Evolutionary conservation across 92 coral and sea anemone species (phyloP).

Genomic region (Heliopora coerulea): DNA sequence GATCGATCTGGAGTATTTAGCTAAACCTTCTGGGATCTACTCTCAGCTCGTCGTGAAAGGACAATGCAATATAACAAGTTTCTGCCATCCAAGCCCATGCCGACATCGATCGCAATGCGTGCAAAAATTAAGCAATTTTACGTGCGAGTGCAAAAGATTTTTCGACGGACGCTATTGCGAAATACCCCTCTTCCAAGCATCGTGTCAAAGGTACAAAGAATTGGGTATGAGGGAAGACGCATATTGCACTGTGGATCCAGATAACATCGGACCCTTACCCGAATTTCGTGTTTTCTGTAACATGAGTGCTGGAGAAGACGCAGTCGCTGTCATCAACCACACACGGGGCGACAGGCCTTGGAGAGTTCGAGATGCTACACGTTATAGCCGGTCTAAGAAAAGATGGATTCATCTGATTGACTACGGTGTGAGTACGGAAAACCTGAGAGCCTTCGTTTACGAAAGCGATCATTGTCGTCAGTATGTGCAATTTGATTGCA

Average conservation of each 20-base stretch:
- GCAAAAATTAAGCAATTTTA: slow-evolving; percentile 62
- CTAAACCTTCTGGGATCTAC: slow-evolving; percentile 48
- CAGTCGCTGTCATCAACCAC: slow-evolving; percentile 70
- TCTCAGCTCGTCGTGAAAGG: background rate
- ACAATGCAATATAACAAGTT: slow-evolving; percentile 54
- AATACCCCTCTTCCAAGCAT: slow-evolving; percentile 78
- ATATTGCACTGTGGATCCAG: slow-evolving; percentile 85
- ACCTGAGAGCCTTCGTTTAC: slow-evolving; percentile 66
- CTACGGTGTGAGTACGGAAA: slow-evolving; percentile 53
- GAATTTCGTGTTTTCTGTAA: slow-evolving; percentile 76
- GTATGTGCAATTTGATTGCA: slow-evolving; percentile 74
- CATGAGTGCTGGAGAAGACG: slow-evolving; percentile 69
- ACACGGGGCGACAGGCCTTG: slow-evolving; percentile 51
- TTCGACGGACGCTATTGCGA: slow-evolving; percentile 73
- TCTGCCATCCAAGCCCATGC: slow-evolving; percentile 85
- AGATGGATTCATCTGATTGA: slow-evolving; percentile 63
- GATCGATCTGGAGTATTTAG: slow-evolving; percentile 44
- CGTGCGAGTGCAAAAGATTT: slow-evolving; percentile 76
- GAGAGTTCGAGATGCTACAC: slow-evolving; percentile 30
- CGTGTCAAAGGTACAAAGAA: slow-evolving; percentile 81
- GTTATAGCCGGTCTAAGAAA: slow-evolving; percentile 49
- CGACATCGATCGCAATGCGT: slow-evolving; percentile 65
- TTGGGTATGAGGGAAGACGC: slow-evolving; percentile 81
- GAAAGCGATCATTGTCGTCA: slow-evolving; percentile 79
- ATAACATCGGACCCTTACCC: slow-evolving; percentile 70